phyloP scores from a whole-genome alignment of 2,888 invertebrate genomes.

The Tipula helvola region DNA sequence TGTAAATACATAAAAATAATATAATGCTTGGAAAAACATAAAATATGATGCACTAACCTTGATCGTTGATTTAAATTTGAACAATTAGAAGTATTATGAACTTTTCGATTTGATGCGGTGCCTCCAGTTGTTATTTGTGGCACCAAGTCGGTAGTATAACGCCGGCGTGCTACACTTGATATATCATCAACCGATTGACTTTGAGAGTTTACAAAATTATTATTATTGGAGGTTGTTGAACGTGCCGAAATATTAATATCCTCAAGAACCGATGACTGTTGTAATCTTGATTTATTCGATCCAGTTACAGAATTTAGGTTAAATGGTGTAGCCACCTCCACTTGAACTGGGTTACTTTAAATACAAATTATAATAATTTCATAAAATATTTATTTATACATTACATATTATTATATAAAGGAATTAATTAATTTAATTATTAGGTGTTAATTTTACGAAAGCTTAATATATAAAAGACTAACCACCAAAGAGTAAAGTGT shows the following conservation, averaged over 20 bases:
- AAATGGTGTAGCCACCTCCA: slow-evolving; percentile 10
- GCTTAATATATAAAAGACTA: background rate
- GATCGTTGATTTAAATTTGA: background rate
- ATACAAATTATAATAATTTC: background rate
- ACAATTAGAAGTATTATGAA: background rate
- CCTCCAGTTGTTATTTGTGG: background rate
- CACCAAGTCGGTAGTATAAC: background rate
- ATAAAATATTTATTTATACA: no score
- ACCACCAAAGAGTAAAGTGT: background rate
- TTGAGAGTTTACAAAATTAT: background rate
- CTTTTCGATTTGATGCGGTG: background rate
- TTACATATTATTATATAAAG: no score
- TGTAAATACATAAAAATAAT: background rate
- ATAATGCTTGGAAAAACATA: background rate
- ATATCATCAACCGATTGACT: background rate
- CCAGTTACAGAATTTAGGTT: background rate
- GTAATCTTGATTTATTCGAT: background rate
- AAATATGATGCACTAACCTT: background rate
- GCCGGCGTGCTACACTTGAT: background rate
- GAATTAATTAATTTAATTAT: background rate
- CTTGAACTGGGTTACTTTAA: slow-evolving; percentile 5
- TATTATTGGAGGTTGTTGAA: background rate
- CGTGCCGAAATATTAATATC: background rate
- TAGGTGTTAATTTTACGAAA: background rate
- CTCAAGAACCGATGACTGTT: background rate